phyloP scores from a whole-genome alignment of 2,113 vertebrate species.

The Glareola pratincola region DNA sequence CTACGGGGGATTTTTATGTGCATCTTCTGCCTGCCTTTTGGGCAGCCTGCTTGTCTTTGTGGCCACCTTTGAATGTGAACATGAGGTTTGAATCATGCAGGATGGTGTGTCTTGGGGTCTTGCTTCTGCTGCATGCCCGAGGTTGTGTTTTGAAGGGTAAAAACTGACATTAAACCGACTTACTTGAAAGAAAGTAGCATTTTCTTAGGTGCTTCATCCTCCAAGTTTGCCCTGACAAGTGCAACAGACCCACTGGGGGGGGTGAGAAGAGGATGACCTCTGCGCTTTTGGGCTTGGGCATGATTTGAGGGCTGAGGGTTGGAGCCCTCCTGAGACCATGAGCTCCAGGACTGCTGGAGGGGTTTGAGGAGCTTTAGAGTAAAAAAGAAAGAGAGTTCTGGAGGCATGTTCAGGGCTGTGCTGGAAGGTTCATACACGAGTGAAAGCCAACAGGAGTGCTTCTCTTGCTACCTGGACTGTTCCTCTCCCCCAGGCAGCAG shows the following conservation, averaged over 20 bases:
- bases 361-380: neutral
- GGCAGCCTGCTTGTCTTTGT: neutral
- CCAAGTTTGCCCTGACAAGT: neutral
- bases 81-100: fast-evolving
- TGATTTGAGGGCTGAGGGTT: neutral
- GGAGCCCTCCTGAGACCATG: neutral
- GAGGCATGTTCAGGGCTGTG: fast-evolving
- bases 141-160: neutral
- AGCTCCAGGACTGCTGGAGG: neutral
- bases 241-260: neutral
- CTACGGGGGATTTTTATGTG: neutral
- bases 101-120: neutral
- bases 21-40: neutral
- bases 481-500: neutral
- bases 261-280: neutral
- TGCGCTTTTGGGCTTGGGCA: fast-evolving
- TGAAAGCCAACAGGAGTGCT: neutral
- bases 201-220: neutral
- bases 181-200: fast-evolving
- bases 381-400: neutral
- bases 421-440: fast-evolving
- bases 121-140: fast-evolving
- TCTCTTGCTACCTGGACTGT: neutral
- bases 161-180: fast-evolving
- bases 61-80: neutral